Conservation (phyloP, 2,888 invertebrate species). For the Callyntrura guangdongensis region DNA sequence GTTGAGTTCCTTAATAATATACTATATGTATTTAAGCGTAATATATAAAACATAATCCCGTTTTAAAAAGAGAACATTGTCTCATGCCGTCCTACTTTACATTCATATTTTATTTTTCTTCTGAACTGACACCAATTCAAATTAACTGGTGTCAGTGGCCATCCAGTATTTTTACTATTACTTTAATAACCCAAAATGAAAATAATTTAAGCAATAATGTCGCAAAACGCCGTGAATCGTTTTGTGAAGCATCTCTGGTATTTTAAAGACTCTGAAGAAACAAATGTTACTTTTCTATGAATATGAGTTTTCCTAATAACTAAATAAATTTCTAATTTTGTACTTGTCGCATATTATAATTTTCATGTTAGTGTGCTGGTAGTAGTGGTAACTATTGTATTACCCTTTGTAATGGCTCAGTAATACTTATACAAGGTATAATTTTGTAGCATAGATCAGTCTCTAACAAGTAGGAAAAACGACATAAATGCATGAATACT, state of each 20-base stretch:
- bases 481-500: neutral
- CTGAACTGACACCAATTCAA: constrained; percentile 40
- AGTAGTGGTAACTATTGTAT: neutral
- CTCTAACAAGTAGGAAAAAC: neutral
- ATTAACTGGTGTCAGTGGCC: constrained; percentile 58
- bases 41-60: neutral
- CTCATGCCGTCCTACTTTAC: neutral
- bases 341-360: constrained; percentile 56
- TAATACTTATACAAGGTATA: constrained; percentile 24
- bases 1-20: constrained; percentile 24
- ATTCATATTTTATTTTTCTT: constrained; percentile 40
- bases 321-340: constrained; percentile 70
- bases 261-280: constrained; percentile 78
- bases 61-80: neutral
- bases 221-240: constrained; percentile 34
- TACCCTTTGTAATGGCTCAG: constrained; percentile 40
- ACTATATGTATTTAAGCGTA: neutral
- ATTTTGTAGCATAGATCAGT: neutral
- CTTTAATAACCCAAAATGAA: constrained; percentile 23
- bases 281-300: constrained; percentile 79
- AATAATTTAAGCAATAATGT: constrained; percentile 25
- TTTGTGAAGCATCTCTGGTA: constrained; percentile 79
- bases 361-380: constrained; percentile 15
- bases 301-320: constrained; percentile 60
- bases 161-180: constrained; percentile 72